phyloP scores from a whole-genome alignment of 2,797 vertebrate species.

The Danio jaintianensis region DNA sequence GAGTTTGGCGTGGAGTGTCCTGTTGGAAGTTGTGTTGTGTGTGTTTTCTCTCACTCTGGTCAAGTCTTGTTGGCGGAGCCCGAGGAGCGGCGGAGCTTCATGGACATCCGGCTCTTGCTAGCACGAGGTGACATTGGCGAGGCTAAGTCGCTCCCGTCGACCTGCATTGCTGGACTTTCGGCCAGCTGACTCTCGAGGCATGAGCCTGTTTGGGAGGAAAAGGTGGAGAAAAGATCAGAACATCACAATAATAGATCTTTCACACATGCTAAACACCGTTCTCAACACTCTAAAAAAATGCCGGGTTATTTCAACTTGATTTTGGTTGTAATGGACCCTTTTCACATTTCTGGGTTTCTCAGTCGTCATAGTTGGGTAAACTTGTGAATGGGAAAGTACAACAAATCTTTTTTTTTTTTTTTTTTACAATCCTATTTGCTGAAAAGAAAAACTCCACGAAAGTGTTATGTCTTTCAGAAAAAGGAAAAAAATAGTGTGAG shows the following conservation, averaged over 20 bases:
- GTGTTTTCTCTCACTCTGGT: conserved; percentile 49
- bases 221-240: conserved; percentile 46
- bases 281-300: background rate
- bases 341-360: too few species aligned
- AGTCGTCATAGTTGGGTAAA: too few species aligned
- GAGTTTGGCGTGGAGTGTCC: conserved; percentile 18
- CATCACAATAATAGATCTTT: background rate
- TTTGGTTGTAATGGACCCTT: too few species aligned
- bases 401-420: too few species aligned
- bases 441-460: too few species aligned
- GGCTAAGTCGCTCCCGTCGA: conserved; percentile 89
- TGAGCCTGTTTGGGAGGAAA: conserved; percentile 80
- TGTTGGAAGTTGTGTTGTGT: conserved; percentile 1
- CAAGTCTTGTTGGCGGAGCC: conserved; percentile 97
- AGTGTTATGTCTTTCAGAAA: too few species aligned
- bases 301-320: too few species aligned
- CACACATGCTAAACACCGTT: conserved; percentile 14
- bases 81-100: conserved; percentile 97
- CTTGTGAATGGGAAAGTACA: too few species aligned
- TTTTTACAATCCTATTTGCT: too few species aligned
- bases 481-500: too few species aligned
- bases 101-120: conserved; percentile 99
- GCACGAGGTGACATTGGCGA: conserved; percentile 97
- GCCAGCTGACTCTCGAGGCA: conserved; percentile 90
- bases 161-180: conserved; percentile 85